Conservation (phyloP, 1,140 invertebrate species). For the Maconellicoccus hirsutus region DNA sequence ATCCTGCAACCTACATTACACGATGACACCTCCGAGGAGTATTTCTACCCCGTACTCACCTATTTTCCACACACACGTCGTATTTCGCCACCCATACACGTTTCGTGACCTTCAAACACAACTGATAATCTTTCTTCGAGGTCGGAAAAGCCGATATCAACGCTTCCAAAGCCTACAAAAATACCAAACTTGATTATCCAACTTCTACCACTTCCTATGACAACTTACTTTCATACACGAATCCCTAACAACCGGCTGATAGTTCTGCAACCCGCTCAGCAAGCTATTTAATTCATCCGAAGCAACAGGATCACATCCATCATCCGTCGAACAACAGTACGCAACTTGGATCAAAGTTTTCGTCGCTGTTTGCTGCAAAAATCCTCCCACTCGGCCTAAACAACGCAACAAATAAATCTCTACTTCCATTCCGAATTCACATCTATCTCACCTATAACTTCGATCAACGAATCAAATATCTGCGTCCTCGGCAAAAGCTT, state of each 20-base stretch:
- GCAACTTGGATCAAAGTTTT: conserved; percentile 64
- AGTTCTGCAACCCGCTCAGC: conserved; percentile 61
- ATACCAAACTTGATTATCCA: conserved; percentile 13
- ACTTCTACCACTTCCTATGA: not conserved
- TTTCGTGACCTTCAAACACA: conserved; percentile 49
- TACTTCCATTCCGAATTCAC: not conserved
- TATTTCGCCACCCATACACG: conserved; percentile 67
- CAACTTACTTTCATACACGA: conserved; percentile 52
- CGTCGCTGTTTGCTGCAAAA: conserved; percentile 63
- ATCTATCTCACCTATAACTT: conserved; percentile 53
- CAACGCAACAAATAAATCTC: not conserved
- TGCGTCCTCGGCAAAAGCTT: conserved; percentile 62
- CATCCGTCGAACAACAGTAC: conserved; percentile 48
- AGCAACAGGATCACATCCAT: conserved; percentile 47
- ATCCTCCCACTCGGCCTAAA: conserved; percentile 46
- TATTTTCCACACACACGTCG: conserved; percentile 56
- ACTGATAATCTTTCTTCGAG: conserved; percentile 45
- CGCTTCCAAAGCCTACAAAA: conserved; percentile 32
- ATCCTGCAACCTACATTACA: too few relatives aligned
- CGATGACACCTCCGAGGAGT: too few relatives aligned
- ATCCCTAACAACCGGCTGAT: conserved; percentile 58
- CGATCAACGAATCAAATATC: conserved; percentile 66
- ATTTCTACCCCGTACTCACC: conserved; percentile 36
- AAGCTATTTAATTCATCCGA: conserved; percentile 63
- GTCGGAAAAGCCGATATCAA: conserved; percentile 51